phyloP scores from a whole-genome alignment of 1,140 invertebrate species.

The Leptestheria dahalacensis region DNA sequence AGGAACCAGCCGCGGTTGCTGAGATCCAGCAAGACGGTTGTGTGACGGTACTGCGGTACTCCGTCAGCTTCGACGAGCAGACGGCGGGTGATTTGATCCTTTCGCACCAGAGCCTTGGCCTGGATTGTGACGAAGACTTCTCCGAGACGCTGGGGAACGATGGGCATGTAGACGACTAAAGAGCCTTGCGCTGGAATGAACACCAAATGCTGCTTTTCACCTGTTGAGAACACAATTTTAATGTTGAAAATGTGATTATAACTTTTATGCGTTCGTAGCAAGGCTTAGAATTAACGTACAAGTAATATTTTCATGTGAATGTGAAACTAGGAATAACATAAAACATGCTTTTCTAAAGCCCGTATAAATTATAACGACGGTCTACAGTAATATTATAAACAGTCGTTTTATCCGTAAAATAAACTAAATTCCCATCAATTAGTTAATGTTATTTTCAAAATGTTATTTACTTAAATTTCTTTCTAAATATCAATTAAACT shows the following conservation, averaged over 20 bases:
- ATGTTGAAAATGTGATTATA: neutral
- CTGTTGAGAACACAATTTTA: neutral
- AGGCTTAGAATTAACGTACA: no score
- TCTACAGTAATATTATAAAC: no score
- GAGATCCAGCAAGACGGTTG: conserved; percentile 77
- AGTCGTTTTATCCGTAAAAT: no score
- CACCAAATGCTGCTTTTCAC: conserved; percentile 86
- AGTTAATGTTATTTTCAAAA: no score
- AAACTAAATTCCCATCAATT: no score
- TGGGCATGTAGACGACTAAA: conserved; percentile 66
- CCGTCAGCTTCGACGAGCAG: conserved; percentile 81
- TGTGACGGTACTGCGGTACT: conserved; percentile 76
- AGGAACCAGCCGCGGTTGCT: conserved; percentile 81
- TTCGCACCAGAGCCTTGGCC: conserved; percentile 70
- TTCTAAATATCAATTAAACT: neutral
- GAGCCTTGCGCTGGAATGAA: conserved; percentile 64
- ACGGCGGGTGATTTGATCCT: conserved; percentile 51
- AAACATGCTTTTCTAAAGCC: no score
- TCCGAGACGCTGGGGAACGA: conserved; percentile 67
- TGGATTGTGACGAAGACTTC: conserved; percentile 62
- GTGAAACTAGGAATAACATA: no score
- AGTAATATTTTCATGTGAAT: no score
- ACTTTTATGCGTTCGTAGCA: no score
- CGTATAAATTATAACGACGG: no score
- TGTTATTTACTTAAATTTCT: neutral